These are phyloP conservation scores for Apostichopus parvimensis DNA, from an alignment of 35 echinoderm and acorn worm species.

Conservation along the genomic window DNA sequence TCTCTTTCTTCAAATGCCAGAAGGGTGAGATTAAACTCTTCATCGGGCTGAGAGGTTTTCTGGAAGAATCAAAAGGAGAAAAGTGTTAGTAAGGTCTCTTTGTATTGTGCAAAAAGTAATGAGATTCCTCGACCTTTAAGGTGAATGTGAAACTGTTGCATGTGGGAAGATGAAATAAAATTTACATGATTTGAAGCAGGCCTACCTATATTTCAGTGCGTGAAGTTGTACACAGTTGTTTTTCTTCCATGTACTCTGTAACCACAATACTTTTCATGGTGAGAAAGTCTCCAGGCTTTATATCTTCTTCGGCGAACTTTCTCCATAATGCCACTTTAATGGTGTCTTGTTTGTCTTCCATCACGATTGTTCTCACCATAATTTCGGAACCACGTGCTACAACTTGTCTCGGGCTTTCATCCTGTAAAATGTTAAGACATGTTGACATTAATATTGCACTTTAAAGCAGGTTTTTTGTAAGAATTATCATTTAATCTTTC, in stretches of 20 bases:
- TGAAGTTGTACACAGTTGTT: not conserved
- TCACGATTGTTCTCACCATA: too few species aligned
- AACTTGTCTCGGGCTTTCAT: conserved; percentile 30
- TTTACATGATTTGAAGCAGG: too few species aligned
- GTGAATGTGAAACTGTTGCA: too few species aligned
- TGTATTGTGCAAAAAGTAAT: not conserved
- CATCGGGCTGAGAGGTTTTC: not conserved
- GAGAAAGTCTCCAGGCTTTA: too few species aligned
- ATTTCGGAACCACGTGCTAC: not conserved
- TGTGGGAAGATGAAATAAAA: too few species aligned
- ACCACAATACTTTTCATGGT: not conserved
- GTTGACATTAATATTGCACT: not conserved
- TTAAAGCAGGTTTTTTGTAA: too few species aligned
- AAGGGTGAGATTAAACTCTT: not conserved
- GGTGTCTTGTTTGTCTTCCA: too few species aligned
- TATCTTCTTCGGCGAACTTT: too few species aligned
- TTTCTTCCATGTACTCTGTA: conserved; percentile 27
- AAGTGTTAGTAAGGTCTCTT: not conserved
- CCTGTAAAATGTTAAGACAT: not conserved
- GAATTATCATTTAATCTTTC: too few species aligned
- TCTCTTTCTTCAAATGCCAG: conserved; percentile 18
- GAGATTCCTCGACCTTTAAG: too few species aligned
- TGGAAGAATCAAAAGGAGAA: not conserved
- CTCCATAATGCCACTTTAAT: too few species aligned
- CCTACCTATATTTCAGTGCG: not conserved